phyloP scores from a whole-genome alignment of 1,140 invertebrate species.

The Calliphora vicina region DNA sequence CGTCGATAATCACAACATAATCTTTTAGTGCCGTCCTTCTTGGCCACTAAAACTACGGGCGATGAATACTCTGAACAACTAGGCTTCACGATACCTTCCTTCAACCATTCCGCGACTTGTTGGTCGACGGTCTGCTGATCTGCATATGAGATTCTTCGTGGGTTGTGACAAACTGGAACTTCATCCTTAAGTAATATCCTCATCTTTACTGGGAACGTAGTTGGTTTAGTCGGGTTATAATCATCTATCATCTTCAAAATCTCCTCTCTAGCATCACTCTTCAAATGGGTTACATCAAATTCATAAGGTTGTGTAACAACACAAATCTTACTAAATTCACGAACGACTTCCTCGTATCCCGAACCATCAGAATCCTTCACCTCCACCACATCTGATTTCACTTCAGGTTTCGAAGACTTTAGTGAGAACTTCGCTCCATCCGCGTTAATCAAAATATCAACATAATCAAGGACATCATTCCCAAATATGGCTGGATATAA shows the following conservation, averaged over 20 bases:
- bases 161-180: conserved; percentile 40
- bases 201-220: conserved; percentile 36
- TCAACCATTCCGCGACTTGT: conserved; percentile 47
- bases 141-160: conserved; percentile 40
- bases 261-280: no score
- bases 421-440: not conserved
- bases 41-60: conserved; percentile 36
- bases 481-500: not conserved
- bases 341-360: not conserved
- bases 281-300: no score
- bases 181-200: conserved; percentile 48
- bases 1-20: conserved; percentile 36
- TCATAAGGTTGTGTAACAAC: no score
- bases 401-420: not conserved
- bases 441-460: not conserved
- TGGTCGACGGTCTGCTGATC: conserved; percentile 43
- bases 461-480: not conserved
- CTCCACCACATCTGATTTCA: not conserved
- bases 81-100: conserved; percentile 43
- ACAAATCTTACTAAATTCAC: no score
- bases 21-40: conserved; percentile 30
- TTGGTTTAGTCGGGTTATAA: not conserved
- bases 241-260: not conserved
- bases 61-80: conserved; percentile 44
- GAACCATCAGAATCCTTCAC: not conserved